Percentiles rank a stretch among this genome's conserved stretches.
Conservation (phyloP, 2,888 invertebrate species). For the Hirtodrosophila trivittata region DNA sequence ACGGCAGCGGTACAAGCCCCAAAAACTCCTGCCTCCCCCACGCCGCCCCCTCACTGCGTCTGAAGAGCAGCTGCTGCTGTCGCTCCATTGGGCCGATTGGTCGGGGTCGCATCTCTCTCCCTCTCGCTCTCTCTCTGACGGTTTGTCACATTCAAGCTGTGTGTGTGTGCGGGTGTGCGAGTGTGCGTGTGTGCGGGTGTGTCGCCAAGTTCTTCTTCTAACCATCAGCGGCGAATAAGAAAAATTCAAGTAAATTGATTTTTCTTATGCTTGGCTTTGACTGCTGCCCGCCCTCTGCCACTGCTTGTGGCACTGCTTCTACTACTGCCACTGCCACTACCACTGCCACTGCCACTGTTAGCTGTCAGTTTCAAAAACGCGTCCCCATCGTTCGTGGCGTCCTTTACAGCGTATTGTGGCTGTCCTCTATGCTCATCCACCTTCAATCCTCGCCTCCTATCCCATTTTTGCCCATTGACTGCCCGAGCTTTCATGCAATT, state of each 20-base stretch:
- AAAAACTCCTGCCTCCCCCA: not conserved
- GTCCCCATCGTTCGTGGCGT: slow-evolving; percentile 22
- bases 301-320: slow-evolving; percentile 5
- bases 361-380: slow-evolving; percentile 69
- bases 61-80: slow-evolving; percentile 71
- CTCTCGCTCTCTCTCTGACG: too few species aligned
- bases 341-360: slow-evolving; percentile 11
- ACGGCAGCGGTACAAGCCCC: slow-evolving; percentile 49
- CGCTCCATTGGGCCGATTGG: slow-evolving; percentile 45
- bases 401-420: slow-evolving; percentile 44
- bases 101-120: too few species aligned
- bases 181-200: slow-evolving; percentile 37
- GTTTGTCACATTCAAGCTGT: slow-evolving; percentile 72
- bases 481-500: slow-evolving; percentile 58
- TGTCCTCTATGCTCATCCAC: slow-evolving; percentile 41
- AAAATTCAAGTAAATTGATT: slow-evolving; percentile 80
- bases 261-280: slow-evolving; percentile 66
- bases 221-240: slow-evolving; percentile 50
- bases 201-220: slow-evolving; percentile 46
- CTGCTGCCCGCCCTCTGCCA: slow-evolving; percentile 25
- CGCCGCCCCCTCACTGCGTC: not conserved
- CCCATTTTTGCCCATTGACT: slow-evolving; percentile 53
- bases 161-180: slow-evolving; percentile 9
- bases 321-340: slow-evolving; percentile 12
- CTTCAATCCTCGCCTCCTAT: slow-evolving; percentile 3